Conservation (phyloP, 2,797 vertebrate genomes). For the Chanos chanos region DNA sequence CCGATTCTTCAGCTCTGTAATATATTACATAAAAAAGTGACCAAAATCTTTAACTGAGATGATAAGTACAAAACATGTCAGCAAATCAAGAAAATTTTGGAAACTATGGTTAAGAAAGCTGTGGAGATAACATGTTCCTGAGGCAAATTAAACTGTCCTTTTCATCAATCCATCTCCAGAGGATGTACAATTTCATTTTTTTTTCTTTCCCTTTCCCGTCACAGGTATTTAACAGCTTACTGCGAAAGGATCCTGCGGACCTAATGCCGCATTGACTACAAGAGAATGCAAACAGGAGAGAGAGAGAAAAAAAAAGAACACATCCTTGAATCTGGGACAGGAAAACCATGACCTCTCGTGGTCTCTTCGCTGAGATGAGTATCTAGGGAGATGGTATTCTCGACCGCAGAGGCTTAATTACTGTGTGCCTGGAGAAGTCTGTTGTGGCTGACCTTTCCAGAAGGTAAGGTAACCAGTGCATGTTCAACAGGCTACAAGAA, state of each 20-base stretch:
- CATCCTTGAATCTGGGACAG: constrained; percentile 54
- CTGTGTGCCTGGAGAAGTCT: constrained; percentile 58
- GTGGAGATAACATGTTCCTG: no score
- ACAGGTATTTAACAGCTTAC: constrained; percentile 37
- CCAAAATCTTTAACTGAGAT: no score
- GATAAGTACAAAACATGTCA: no score
- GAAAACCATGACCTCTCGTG: constrained; percentile 51
- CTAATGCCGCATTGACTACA: constrained; percentile 40
- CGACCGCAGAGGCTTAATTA: constrained; percentile 65
- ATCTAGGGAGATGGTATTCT: constrained; percentile 56
- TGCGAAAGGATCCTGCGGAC: constrained; percentile 28
- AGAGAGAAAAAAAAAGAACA: constrained; percentile 27
- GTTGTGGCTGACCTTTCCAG: constrained; percentile 70
- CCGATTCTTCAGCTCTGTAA: constrained; percentile 6
- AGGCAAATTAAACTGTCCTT: no score
- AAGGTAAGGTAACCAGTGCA: constrained; percentile 59
- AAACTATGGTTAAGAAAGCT: no score
- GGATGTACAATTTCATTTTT: constrained; percentile 25
- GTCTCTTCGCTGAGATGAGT: constrained; percentile 37
- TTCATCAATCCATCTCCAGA: constrained; percentile 36
- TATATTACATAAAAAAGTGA: not conserved
- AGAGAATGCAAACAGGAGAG: constrained; percentile 49
- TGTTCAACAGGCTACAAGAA: constrained; percentile 62
- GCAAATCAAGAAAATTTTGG: no score
- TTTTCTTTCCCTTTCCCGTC: constrained; percentile 42